Base-by-base conservation (phyloP, 1,140 invertebrate species). In the Dysdera silvatica region DNA sequence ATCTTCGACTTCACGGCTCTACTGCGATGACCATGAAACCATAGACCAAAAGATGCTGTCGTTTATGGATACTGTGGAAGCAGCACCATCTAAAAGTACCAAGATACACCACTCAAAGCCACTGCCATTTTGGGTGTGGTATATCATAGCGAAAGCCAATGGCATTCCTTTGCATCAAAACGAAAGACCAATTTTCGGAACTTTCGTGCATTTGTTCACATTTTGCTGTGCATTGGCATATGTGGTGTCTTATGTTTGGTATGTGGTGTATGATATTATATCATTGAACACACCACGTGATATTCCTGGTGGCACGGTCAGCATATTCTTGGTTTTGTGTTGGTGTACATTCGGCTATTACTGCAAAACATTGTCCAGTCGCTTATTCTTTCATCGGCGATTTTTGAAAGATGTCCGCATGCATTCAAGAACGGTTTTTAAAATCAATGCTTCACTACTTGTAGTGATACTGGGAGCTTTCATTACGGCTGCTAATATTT, bases 361-460 rank as follows among this genome's bases (percentile, higher is more conserved):
- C 23, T 59, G 53, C 28, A 65, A 65, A 41, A 43, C 51, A 23
- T 65, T 67, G 12, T 49, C 55, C 37, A 40, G 54, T 24, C 61
- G 61, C 4, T 65, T 76, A 24, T 74, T 79, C 61, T 70, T 69
- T 23, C 74, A 76, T 61, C 71, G 69, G 35, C 71, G 71, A 52
- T 77, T 79, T 71, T 66, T 73, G 2, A 72, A 73, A 53, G 75
- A 75, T 66, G 71, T 79, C 8, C 62, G 76, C 6, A 69, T 77
- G 55, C 77, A 79, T 65, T 73, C 76, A 12, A 72, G 74, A 43
- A 78, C 77, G 6, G 71, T 79, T 51, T 68, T 79, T 24, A 77
- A 77, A 58, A 67, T 77, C 48, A 76, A 71, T 65, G 71, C 69
- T 33, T 68, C 69, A 3, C 59, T 70, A 7, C 31, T 77, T 5